phyloP scores from a whole-genome alignment of 2,888 invertebrate species.

The Pelosia muscerda region DNA sequence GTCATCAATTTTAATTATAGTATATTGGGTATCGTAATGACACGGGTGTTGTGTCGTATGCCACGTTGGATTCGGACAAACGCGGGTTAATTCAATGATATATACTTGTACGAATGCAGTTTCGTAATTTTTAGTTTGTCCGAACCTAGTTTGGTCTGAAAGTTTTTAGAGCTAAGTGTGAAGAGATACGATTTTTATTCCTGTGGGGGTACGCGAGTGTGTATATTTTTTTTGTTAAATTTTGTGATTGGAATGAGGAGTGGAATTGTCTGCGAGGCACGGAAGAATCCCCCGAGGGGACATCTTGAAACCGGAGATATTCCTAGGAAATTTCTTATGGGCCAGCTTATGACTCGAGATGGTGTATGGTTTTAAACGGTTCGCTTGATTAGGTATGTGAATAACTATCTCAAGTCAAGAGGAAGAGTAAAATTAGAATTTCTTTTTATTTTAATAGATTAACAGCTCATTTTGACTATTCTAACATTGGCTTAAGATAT shows the following conservation, averaged over 20 bases:
- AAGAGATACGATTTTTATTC: background rate
- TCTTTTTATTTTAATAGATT: background rate
- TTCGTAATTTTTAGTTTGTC: background rate
- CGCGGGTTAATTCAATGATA: conserved; percentile 39
- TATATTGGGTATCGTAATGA: conserved; percentile 56
- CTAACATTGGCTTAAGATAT: background rate
- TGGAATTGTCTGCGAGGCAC: too few relatives aligned
- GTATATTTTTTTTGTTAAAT: too few relatives aligned
- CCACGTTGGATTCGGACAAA: conserved; percentile 33
- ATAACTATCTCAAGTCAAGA: too few relatives aligned
- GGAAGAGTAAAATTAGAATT: too few relatives aligned
- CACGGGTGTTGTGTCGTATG: conserved; percentile 23
- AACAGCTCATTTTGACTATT: background rate
- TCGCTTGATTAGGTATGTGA: too few relatives aligned
- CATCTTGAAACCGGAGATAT: too few relatives aligned
- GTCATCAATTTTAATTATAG: conserved; percentile 78
- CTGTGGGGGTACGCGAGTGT: too few relatives aligned
- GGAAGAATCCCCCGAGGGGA: too few relatives aligned
- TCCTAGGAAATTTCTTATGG: too few relatives aligned
- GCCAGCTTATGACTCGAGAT: too few relatives aligned
- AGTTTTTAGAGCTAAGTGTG: background rate
- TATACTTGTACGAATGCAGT: background rate
- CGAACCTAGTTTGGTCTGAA: background rate
- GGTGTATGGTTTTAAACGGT: too few relatives aligned
- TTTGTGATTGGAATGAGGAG: too few relatives aligned